Conservation (phyloP, 2,888 invertebrate species). For the Psylliodes chrysocephalus region DNA sequence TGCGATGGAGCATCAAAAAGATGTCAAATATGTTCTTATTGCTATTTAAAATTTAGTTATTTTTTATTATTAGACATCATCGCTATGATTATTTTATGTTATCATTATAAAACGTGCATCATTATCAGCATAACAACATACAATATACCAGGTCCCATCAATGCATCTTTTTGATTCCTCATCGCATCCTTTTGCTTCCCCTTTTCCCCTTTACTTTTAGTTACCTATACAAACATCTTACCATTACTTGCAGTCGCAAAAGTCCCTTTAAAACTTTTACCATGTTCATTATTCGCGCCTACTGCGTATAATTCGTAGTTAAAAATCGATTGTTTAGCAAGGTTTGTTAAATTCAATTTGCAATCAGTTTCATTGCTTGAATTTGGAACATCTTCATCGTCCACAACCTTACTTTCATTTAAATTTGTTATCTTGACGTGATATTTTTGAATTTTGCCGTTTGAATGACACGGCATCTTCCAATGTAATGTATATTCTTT, state of each 20-base stretch:
- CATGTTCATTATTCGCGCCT: neutral
- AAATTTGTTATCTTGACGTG: neutral
- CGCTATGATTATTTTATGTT: too few relatives aligned
- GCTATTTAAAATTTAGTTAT: too few relatives aligned
- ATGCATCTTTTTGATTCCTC: too few relatives aligned
- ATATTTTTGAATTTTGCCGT: slow-evolving; percentile 14
- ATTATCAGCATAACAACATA: too few relatives aligned
- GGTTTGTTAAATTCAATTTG: neutral
- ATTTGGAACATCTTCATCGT: neutral
- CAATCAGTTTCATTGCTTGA: neutral
- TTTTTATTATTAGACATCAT: too few relatives aligned
- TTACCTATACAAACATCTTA: too few relatives aligned
- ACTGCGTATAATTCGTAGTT: neutral
- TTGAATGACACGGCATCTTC: slow-evolving; percentile 24
- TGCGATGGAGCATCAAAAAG: too few relatives aligned
- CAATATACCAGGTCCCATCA: too few relatives aligned
- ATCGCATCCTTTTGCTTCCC: too few relatives aligned
- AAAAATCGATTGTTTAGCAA: neutral
- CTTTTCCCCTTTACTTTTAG: too few relatives aligned
- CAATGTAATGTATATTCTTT: neutral
- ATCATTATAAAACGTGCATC: too few relatives aligned
- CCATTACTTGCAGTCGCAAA: neutral
- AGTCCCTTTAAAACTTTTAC: neutral
- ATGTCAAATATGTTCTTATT: too few relatives aligned
- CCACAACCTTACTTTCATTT: neutral